Percentiles rank a stretch among this genome's conserved stretches.
Conservation (phyloP, 2,113 vertebrate genomes). For the Todiramphus saurophagus region DNA sequence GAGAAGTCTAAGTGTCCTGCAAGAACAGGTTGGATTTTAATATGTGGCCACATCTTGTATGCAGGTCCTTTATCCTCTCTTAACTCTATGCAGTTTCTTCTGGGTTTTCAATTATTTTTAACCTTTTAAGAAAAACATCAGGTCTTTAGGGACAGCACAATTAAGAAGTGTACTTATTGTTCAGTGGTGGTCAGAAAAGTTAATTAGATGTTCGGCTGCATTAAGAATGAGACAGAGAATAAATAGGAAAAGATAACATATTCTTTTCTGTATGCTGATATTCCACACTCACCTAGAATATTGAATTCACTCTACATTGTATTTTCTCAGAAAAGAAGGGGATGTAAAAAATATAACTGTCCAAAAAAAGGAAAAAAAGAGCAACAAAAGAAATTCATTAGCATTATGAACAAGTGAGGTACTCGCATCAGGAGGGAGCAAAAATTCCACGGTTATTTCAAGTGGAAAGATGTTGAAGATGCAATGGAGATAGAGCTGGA, state of each 20-base stretch:
- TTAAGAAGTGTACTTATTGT: neutral
- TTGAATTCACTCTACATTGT: neutral
- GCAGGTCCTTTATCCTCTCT: neutral
- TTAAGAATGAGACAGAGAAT: neutral
- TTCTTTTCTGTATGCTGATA: neutral
- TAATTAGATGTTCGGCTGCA: conserved; percentile 14
- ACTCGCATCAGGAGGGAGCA: neutral
- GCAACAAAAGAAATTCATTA: neutral
- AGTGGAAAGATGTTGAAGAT: neutral
- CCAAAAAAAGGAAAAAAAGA: neutral
- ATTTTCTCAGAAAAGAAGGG: neutral
- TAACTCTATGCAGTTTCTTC: neutral
- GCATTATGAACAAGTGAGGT: neutral
- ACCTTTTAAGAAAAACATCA: neutral
- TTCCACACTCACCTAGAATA: conserved; percentile 9
- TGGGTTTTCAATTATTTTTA: neutral
- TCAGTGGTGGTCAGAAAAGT: neutral
- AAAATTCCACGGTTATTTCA: neutral
- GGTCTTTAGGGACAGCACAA: neutral
- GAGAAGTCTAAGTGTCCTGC: neutral
- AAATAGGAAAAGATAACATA: neutral
- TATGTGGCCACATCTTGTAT: neutral
- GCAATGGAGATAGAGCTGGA: neutral
- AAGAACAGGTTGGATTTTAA: neutral
- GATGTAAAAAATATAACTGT: neutral